Base-by-base conservation (phyloP, 2,888 invertebrate species). In the Orthonevra nobilis region DNA sequence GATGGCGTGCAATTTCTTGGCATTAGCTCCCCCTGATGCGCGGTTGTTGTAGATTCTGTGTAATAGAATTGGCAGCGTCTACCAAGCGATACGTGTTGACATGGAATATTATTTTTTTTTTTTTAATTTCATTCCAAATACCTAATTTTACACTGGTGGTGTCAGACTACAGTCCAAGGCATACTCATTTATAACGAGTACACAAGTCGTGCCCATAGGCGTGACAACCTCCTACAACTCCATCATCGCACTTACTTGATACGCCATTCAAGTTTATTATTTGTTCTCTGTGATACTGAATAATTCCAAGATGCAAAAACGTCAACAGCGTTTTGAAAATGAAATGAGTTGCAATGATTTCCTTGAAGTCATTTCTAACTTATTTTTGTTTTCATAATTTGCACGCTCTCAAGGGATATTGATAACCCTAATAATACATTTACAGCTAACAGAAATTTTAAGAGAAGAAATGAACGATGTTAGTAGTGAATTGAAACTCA, bases 141-240 rank as follows among this genome's bases (percentile, higher is more conserved):
- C 56, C 40, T 20, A 28, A 28, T 15, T 54, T 38, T 26, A 14
- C 36, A 36, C 44, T 30, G 44, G 23, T 15, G 32, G 23, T 52
- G 64, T 30, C 48, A 20, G 63, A 26, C 52, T 40, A 12, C 42
- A 17, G 42, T 23, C 54, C 26, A 17, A 38, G 48, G 14, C 23
- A 50, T 19, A 50, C 68, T 68, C 46, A 60, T 69, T 48, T 42
- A 19, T 20, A 46, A 44, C 28, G 46, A 32, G 28, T 20, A n/a
- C n/a, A 46, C 46, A 44, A 56, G 30, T 28, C 19, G 14, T 38
- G 23, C 42, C 58, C 56, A 48, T 15, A 68, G 38, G 58, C 58
- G 48, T 60, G 58, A 50, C 68, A 69, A 42, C 15, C 66, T 66
- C 32, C 66, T 54, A 66, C 66, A 44, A 66, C 26, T 36, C 44